Base-by-base conservation (phyloP, 92 coral and sea anemone genomes). In the Bergia puertoricense region DNA sequence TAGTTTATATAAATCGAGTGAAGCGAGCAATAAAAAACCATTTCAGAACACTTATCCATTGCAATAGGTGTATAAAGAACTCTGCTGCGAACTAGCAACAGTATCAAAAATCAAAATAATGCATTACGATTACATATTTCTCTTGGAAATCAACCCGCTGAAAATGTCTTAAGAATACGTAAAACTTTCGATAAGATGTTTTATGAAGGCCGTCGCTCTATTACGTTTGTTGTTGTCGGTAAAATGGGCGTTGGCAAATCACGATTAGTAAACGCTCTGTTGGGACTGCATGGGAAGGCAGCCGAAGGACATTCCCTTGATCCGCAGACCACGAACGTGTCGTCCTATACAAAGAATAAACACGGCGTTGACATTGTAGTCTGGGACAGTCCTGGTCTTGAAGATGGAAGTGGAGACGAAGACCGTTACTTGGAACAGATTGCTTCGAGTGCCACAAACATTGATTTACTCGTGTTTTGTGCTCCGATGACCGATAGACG, bases 381-480 rank as follows among this genome's bases (percentile, higher is more conserved):
- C 30, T 75, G 79, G 79, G 79, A 75, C 79, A 75, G 48, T 75
- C 79, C 79, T 39, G 79, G 79, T 1, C 50, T 75, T 6, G 46
- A 75, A 18, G 79, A 43, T 38, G 79, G 50, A 8, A 10, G 4
- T 0, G 79, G 50, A 39, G 50, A 39, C n/a, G 79, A 75, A 75
- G 75, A 69, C 8, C 18, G 36, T 2, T 69, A 69, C 39, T 69
- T 69, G 75, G 45, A 75, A 15, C 48, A 39, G 46, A 39, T 75
- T 1, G 8, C 6, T 8, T 39, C 50, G 6, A 43, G 46, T 8
- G 2, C 79, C n/a, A 39, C 46, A 13, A 75, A 38, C 50, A 75
- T 75, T 11, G 79, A 39, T 1, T 40, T 75, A 5, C 50, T 75
- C 11, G 48, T 75, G 22, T 39, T 75, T 3, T 75, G 79, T 43